Base-by-base conservation (phyloP, 2,113 vertebrate species). In the Zosterops pallidus region DNA sequence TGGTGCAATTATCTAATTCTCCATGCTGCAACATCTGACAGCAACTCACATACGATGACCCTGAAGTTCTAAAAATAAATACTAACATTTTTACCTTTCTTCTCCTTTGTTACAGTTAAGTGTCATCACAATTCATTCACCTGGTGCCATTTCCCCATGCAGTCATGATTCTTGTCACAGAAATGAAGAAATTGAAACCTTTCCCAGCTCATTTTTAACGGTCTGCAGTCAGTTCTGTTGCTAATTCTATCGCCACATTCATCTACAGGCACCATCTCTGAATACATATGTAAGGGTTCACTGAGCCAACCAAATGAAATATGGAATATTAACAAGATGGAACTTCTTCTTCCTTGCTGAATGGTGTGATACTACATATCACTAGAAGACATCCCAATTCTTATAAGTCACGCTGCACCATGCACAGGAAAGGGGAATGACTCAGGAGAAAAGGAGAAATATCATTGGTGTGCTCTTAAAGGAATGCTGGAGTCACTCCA, bases 101-200 rank as follows among this genome's bases (percentile, higher is more conserved):
- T 74, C 29, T 69, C 41, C 44, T 16, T 19, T 78, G 26, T 78
- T 59, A 47, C n/a, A 53, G 44, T 42, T 26, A 31, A 46, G 29
- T 53, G 35, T 37, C 64, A 79, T 64, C 90, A 47, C 46, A 89
- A 92, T 59, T 90, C 60, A 83, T 81, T 75, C 63, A 67, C 28
- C 21, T 41, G 26, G 18, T 82, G 41, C 52, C 63, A 80, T 80
- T 93, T 92, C 87, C 60, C 64, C 44, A 25, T 24, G 26, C 5
- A 4, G 50, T 42, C 42, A 13, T 64, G 72, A 57, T 55, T 85
- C 71, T 44, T 81, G 67, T 79, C 76, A 90, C 25, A 84, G 35
- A 90, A 92, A 90, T 84, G 33, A 95, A 84, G 60, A 83, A 92
- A 70, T 59, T 90, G 70, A 90, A 85, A 74, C 41, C 28, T 90